Percentiles rank a stretch among this genome's conserved stretches.
These are phyloP conservation scores for Sphaeramia orbicularis DNA, from an alignment of 2,797 vertebrate genomes.

Conservation along the genomic window DNA sequence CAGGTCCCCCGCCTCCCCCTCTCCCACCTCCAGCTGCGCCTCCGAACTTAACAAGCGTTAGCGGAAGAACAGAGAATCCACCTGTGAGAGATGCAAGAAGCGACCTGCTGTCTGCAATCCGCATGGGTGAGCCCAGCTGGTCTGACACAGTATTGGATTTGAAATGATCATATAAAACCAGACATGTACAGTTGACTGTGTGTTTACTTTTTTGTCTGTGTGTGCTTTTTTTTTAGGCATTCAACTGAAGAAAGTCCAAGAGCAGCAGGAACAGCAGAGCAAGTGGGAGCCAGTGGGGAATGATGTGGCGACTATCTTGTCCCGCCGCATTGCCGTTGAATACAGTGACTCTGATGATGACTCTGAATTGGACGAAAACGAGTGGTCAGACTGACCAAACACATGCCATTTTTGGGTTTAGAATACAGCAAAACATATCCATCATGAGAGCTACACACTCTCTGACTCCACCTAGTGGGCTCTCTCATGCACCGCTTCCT, in stretches of 20 bases:
- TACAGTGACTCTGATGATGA: constrained; percentile 96
- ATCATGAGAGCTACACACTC: not conserved
- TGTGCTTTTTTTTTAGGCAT: constrained; percentile 86
- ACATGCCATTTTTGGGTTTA: too few relatives aligned
- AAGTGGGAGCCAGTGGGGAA: constrained; percentile 92
- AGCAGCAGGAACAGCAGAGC: constrained; percentile 94
- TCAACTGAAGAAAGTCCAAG: constrained; percentile 95
- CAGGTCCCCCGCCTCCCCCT: constrained; percentile 77
- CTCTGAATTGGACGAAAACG: constrained; percentile 94
- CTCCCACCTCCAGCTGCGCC: constrained; percentile 54
- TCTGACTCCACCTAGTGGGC: constrained; percentile 51
- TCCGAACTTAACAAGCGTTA: constrained; percentile 61
- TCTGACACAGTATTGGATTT: not conserved
- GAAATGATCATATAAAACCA: not conserved
- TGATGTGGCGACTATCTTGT: constrained; percentile 95
- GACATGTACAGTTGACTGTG: not conserved
- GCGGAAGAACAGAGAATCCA: constrained; percentile 74
- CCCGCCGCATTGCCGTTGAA: constrained; percentile 95
- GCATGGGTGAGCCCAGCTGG: constrained; percentile 83
- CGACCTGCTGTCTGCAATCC: constrained; percentile 91
- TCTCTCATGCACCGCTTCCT: not conserved
- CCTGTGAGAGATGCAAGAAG: constrained; percentile 88
- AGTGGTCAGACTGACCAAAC: constrained; percentile 91
- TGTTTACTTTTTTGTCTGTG: not conserved
- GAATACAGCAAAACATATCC: too few relatives aligned